Base-by-base conservation (phyloP, 2,113 vertebrate species). In the Ovibos moschatus region DNA sequence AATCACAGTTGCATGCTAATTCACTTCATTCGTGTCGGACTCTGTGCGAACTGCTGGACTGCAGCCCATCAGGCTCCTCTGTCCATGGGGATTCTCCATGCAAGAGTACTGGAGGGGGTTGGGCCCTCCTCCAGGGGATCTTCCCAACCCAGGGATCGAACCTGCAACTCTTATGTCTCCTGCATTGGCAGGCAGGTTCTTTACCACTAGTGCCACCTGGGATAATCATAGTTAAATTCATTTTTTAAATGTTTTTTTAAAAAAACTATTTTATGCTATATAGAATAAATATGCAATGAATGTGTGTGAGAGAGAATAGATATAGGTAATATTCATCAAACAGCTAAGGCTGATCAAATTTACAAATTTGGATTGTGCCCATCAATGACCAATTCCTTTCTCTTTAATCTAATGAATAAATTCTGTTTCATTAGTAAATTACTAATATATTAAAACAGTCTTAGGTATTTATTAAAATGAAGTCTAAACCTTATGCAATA, bases 381-480 rank as follows among this genome's bases (percentile, higher is more conserved):
- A 78, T 55, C 40, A 98, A 79, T 74, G 45, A 84, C 27, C 10
- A 43, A 71, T 60, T 60, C 10, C 62, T 86, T 55, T 76, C 71
- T 82, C 60, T 86, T 86, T 87, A 94, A 47, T 74, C 19, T 87
- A 60, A 71, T 25, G 89, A 45, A 93, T 60, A 95, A 91, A 57
- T 91, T 1, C 17, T 83, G 21, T 45, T 83, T 95, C 40, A 23
- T 79, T 57, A 78, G 16, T 92, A 85, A 88, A 95, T 91, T 87
- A 95, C 27, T 91, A 93, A 87, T 89, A 83, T 57, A 60, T 36
- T 67, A 86, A 94, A 89, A 91, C 30, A 51, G 23, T 71, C 40
- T 82, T 94, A 43, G 11, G 85, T 76, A 53, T 57, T 14, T 91
- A 50, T 84, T 88, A 91, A 84, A 76, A 47, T 94, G 67, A 96